These are phyloP conservation scores for Thera obeliscata DNA, from an alignment of 2,888 invertebrate genomes.

Conservation along the genomic window DNA sequence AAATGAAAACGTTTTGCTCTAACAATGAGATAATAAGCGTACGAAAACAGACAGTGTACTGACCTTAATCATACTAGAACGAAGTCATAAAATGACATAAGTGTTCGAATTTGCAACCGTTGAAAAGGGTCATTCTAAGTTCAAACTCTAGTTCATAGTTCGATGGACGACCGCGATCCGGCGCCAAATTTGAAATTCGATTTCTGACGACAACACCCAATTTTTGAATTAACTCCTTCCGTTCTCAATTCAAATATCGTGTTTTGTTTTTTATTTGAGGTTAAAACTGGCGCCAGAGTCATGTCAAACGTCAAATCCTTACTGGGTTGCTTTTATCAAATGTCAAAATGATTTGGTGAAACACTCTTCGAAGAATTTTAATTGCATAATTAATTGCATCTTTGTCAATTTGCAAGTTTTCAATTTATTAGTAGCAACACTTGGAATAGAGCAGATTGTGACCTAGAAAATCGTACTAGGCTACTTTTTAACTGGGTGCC, in stretches of 20 bases:
- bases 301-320: conserved; percentile 18
- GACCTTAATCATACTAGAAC: conserved; percentile 13
- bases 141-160: conserved; percentile 53
- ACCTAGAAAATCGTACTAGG: too few relatives aligned
- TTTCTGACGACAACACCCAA: conserved; percentile 29
- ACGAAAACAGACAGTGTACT: conserved; percentile 14
- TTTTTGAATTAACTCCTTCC: conserved; percentile 28
- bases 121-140: conserved; percentile 42
- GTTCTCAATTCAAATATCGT: conserved; percentile 30
- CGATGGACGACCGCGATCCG: conserved; percentile 50
- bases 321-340: conserved; percentile 22
- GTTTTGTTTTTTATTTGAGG: conserved; percentile 19
- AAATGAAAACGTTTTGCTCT: background rate
- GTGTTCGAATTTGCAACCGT: conserved; percentile 42
- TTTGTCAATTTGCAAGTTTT: background rate
- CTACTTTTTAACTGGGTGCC: too few relatives aligned
- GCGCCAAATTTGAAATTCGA: conserved; percentile 66
- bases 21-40: background rate
- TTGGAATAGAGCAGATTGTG: background rate
- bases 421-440: background rate
- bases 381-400: background rate
- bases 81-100: conserved; percentile 42
- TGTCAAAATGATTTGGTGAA: conserved; percentile 16
- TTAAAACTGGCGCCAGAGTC: conserved; percentile 16
- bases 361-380: conserved; percentile 3